A percentile compares a stretch with the other conserved stretches of the same genome.
Conservation (phyloP, 1,140 invertebrate species). For the Tribolium madens region DNA sequence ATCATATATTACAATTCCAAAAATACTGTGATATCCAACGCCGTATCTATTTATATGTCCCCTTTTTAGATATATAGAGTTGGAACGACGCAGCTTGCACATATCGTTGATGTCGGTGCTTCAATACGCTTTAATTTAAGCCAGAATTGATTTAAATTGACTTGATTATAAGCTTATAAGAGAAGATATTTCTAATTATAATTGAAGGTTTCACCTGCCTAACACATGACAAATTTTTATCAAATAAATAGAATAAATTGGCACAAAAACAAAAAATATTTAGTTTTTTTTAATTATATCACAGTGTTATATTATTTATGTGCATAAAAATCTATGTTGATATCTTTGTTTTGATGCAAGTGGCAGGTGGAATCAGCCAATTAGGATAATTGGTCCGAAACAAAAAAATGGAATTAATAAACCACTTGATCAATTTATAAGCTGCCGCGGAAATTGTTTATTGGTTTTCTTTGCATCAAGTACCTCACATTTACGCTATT, state of each 20-base stretch:
- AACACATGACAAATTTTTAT: background rate
- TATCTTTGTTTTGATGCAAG: no score
- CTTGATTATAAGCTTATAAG: background rate
- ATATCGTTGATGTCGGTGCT: background rate
- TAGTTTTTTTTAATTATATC: no score
- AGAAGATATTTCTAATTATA: background rate
- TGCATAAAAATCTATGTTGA: background rate
- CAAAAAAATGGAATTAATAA: constrained; percentile 13
- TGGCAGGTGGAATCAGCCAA: background rate
- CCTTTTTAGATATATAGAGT: background rate
- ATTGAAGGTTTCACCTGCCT: background rate
- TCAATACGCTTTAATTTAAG: background rate
- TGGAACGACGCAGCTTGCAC: background rate
- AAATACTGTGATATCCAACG: background rate
- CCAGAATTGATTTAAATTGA: background rate
- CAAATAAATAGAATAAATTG: no score
- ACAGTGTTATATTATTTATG: no score
- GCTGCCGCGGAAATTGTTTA: constrained; percentile 30
- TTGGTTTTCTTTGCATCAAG: constrained; percentile 31
- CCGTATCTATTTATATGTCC: background rate
- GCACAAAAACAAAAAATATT: no score
- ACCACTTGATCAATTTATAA: constrained; percentile 37
- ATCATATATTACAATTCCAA: constrained; percentile 16
- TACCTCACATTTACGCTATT: constrained; percentile 37
- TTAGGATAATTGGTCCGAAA: constrained; percentile 8